Evolutionary conservation across 2,888 invertebrate species (phyloP), one percentile per base, ranked within the genome.

Genomic region (Mythimna vitellina): DNA sequence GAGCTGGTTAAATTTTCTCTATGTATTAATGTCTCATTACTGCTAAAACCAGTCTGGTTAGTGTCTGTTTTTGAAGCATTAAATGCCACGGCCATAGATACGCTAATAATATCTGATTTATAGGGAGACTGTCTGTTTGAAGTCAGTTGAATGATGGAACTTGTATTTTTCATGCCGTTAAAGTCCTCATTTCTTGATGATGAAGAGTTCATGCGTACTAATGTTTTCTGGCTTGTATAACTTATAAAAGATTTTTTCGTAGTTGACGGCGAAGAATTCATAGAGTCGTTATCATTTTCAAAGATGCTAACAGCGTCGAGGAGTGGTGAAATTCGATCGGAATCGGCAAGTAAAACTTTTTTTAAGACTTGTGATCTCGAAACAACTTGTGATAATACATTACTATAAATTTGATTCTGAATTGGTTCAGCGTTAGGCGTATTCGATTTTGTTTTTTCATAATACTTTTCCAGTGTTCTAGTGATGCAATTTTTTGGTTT

Each of bases 1-100:
- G 42, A 61, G 53, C 75, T 78, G 12, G 73, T 78, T 68, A 78
- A 58, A 60, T 72, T 68, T 53, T 68, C 85, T 65, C 68, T 60
- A 20, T 61, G 29, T 9, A 66, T 62, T n/a, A 81, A 67, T 32
- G 82, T 85, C 66, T 91, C 89, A 32, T 81, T 78, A 63, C 86
- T 89, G 4, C 86, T 87, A 4, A 85, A 9, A 9, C 10, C 53
- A 49, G 1, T 10, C 32, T 66, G 53, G 29, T 64, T 51, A 9
- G 29, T 54, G 35, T 65, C 70, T 46, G 42, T 25, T 64, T 78
- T 70, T 5, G 70, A 54, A 54, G 65, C 20, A 42, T 89, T 88
- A 63, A 86, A 87, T 35, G 91, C 81, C 42, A 92, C 87, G n/a
- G 92, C 92, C 57, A 93, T 80, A 51, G 92, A 88, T 5, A 92